Conservation (phyloP, 1,140 invertebrate species). For the Drosophila serrata region DNA sequence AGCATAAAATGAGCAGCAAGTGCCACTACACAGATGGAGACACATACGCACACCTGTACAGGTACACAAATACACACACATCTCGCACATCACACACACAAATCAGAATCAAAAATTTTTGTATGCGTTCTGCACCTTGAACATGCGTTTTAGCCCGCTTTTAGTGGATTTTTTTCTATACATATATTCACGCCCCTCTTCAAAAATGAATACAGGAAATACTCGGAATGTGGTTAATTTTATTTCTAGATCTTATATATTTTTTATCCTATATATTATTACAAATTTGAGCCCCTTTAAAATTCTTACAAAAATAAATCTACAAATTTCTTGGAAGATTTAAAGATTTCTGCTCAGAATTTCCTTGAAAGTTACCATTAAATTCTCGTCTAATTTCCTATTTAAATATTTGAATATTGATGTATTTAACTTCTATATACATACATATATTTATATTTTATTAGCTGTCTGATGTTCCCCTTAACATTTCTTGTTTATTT, state of each 20-base stretch:
- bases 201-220: slow-evolving; percentile 51
- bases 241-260: background rate
- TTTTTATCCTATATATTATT: background rate
- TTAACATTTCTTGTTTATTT: slow-evolving; percentile 44
- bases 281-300: no score
- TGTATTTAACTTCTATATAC: background rate
- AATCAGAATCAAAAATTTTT: slow-evolving; percentile 71
- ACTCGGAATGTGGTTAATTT: slow-evolving; percentile 13
- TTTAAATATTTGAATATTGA: no score
- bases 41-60: slow-evolving; percentile 23
- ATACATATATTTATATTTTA: background rate
- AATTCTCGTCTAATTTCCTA: slow-evolving; percentile 3
- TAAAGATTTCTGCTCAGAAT: background rate
- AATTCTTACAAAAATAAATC: no score
- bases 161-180: slow-evolving; percentile 9
- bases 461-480: slow-evolving; percentile 3
- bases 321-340: background rate
- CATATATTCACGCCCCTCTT: slow-evolving; percentile 15
- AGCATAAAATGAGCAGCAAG: slow-evolving; percentile 83
- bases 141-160: slow-evolving; percentile 31
- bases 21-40: slow-evolving; percentile 70
- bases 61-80: background rate
- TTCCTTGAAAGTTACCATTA: background rate
- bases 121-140: slow-evolving; percentile 51
- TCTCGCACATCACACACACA: background rate